Evolutionary conservation across 2,888 invertebrate species (phyloP), one percentile per base, ranked within the genome.

Genomic region (Tachina lurida): DNA sequence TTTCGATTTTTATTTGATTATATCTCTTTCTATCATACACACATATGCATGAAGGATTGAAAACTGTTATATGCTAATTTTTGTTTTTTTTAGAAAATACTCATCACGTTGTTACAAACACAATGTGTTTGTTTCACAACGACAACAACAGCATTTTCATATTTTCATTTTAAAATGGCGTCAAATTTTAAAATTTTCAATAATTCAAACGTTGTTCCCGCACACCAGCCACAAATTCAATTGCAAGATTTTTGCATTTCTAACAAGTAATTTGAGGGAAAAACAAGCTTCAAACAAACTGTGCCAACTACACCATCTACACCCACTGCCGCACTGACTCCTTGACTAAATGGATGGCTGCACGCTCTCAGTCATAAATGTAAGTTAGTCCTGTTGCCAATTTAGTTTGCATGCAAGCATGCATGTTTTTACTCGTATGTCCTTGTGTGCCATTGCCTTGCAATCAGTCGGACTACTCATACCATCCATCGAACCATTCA

Each of bases 181-280:
- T 74, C 67, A 84, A 73, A 67, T 73, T 73, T 10, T 45, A 68
- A 68, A 60, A 54, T 22, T 67, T 62, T 73, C 67, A 74, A 77
- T 78, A 78, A 78, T 68, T 84, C 78, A 17, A 84, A 73, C 75
- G 65, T 71, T 76, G 54, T 74, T 58, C 67, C 68, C 77, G 49
- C 52, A 71, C 65, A 17, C 31, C 79, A 76, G 84, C 88, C 89
- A 84, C 87, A 90, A 91, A 92, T 91, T 92, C 90, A 91, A 91
- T 91, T 92, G 91, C 80, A 86, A 81, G 88, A 88, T 75, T 88
- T 87, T 86, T 84, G 82, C 84, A 87, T 88, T 86, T 87, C 68
- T 47, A 79, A 58, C 65, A 22, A 75, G 75, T 80, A 84, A 84
- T 78, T 84, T 84, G 45, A 77, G 82, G 85, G 82, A 87, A 88